Conservation (phyloP, 2,113 vertebrate species). For the Hystrix brachyura region DNA sequence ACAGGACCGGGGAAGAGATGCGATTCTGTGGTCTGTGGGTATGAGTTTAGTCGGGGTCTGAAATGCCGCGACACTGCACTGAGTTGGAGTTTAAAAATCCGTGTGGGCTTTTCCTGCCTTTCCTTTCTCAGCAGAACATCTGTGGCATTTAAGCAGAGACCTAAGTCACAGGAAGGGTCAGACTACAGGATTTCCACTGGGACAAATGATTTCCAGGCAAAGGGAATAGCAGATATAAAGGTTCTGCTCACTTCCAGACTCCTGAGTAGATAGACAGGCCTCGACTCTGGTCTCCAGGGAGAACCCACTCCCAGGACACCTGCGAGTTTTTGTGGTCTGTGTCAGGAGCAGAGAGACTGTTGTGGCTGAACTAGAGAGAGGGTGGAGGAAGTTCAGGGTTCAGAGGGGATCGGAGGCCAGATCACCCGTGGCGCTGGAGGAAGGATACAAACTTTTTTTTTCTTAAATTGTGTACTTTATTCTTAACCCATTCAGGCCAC, state of each 20-base stretch:
- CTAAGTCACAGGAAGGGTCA: not conserved
- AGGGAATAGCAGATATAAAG: not conserved
- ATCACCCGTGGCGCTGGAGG: too few species aligned
- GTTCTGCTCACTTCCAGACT: not conserved
- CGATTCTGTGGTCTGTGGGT: not conserved
- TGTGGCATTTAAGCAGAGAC: not conserved
- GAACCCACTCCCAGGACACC: not conserved
- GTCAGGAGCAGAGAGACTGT: not conserved
- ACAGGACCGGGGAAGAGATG: not conserved
- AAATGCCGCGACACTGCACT: not conserved
- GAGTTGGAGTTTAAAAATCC: not conserved
- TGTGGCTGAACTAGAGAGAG: not conserved
- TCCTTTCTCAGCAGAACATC: not conserved
- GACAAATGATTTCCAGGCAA: not conserved
- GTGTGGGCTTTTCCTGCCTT: not conserved
- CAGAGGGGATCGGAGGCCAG: not conserved
- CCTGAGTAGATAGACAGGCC: not conserved
- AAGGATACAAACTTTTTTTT: not conserved
- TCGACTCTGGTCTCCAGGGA: not conserved
- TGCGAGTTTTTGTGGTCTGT: not conserved
- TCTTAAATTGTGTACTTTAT: not conserved
- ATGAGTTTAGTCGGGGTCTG: not conserved
- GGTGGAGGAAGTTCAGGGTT: not conserved
- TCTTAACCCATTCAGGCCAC: not conserved
- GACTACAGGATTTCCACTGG: not conserved